Evolutionary conservation across 2,888 invertebrate genomes (phyloP), one percentile per base, ranked within the genome.

Genomic region (Drosophila sordidula): DNA sequence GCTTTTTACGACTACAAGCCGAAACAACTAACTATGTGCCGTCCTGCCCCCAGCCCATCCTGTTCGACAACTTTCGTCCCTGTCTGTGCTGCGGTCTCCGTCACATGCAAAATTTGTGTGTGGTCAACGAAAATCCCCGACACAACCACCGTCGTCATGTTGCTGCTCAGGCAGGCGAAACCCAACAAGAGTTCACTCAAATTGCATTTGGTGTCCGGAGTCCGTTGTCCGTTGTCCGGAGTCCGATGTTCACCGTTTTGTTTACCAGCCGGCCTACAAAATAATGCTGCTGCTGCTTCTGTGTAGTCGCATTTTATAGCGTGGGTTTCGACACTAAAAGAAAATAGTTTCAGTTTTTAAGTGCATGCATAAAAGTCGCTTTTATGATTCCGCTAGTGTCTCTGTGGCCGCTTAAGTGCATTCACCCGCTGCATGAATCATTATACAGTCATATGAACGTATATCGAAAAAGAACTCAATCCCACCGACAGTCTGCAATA

Each of bases 141-240:
- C 75, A 78, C 34, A 45, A 58, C 75, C 65, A 29, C 25, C 57
- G 51, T 34, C 67, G 41, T 57, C 57, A 59, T 86, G 82, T 85
- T 83, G 74, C 57, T 83, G 84, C 57, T 62, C 87, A 80, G 81
- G 81, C 87, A 75, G 83, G 74, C 81, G 83, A 70, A 72, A 70
- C 81, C 78, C 83, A 58, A 80, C 89, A 80, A 78, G 84, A 89
- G 87, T 80, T 84, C 87, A 87, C 87, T 89, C 79, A 84, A 84
- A 84, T 84, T 84, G 83, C 89, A 84, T 89, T 84, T 78, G 78
- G 42, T 73, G 75, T 80, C 78, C 82, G 83, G 38, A 39, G 9
- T 26, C 32, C 5, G 59, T 54, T 16, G 29, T 38, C 39, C 16
- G 6, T 42, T 64, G 51, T 36, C 64, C 45, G 1, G 18, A 11